Evolutionary conservation across 2,888 invertebrate genomes (phyloP).

Genomic region (Tetranychus truncatus): DNA sequence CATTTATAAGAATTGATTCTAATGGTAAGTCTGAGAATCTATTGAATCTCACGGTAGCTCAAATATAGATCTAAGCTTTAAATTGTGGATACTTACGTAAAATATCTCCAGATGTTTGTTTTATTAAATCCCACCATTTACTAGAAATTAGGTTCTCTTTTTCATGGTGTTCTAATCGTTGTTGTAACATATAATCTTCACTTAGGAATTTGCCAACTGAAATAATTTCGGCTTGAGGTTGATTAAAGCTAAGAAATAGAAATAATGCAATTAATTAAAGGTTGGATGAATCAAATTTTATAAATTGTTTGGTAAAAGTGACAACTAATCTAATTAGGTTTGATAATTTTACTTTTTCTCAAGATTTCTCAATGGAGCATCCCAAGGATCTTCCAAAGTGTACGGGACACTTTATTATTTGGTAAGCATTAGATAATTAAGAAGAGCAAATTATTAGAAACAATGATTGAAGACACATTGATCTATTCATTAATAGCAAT

Average conservation of each 20-base stretch:
- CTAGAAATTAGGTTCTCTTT: slow-evolving; percentile 26
- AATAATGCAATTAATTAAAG: background rate
- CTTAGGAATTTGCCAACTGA: slow-evolving; percentile 29
- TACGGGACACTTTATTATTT: slow-evolving; percentile 7
- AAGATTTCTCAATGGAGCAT: slow-evolving; percentile 22
- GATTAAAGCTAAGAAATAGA: background rate
- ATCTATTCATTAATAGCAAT: too few species aligned
- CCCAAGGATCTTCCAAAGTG: slow-evolving; percentile 25
- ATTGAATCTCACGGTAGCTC: too few species aligned
- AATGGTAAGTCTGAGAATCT: too few species aligned
- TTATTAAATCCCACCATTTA: slow-evolving; percentile 27
- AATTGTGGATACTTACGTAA: background rate
- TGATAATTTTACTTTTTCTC: background rate
- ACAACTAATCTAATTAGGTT: background rate
- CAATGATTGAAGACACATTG: too few species aligned
- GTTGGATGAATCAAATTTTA: background rate
- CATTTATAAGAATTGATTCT: too few species aligned
- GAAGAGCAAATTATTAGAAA: background rate
- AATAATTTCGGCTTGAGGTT: background rate
- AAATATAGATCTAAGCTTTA: too few species aligned
- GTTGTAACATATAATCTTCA: slow-evolving; percentile 31
- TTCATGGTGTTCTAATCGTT: slow-evolving; percentile 29
- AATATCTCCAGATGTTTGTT: slow-evolving; percentile 5
- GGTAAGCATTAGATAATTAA: background rate
- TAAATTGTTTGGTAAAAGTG: background rate